Evolutionary conservation across 2,888 invertebrate species (phyloP).

Genomic region (Mesorhabditis spiculigera): DNA sequence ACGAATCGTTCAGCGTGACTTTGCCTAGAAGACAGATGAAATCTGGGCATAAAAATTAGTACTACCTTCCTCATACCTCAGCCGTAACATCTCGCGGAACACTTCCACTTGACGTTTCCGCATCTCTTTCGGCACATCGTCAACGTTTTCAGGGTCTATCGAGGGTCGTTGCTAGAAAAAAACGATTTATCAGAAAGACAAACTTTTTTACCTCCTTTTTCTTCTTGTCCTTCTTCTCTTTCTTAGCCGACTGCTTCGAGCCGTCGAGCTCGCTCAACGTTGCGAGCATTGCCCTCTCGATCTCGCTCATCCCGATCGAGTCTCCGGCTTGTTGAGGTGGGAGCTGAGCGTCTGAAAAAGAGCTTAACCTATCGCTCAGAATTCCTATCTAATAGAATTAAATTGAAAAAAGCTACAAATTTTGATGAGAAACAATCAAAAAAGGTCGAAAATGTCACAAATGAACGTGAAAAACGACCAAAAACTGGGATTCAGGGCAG

Average conservation of each 20-base stretch:
- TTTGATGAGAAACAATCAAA: not conserved
- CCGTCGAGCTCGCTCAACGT: conserved; percentile 38
- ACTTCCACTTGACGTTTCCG: conserved; percentile 73
- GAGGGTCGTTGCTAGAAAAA: conserved; percentile 18
- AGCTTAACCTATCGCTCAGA: too few species aligned
- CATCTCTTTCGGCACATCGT: conserved; percentile 78
- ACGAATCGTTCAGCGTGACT: conserved; percentile 64
- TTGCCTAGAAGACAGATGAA: conserved; percentile 16
- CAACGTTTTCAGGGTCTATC: conserved; percentile 66
- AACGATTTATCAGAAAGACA: not conserved
- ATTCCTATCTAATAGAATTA: not conserved
- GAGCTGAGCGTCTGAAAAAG: too few species aligned
- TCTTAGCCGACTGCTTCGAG: not conserved
- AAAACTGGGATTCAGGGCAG: too few species aligned
- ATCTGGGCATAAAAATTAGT: not conserved
- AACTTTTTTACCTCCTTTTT: not conserved
- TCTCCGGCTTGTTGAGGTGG: not conserved
- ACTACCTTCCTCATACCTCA: conserved; percentile 68
- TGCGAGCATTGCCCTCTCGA: conserved; percentile 53
- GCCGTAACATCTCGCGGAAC: conserved; percentile 88
- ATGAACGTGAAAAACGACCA: too few species aligned
- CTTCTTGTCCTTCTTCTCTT: not conserved
- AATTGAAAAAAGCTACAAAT: not conserved
- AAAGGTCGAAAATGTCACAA: not conserved
- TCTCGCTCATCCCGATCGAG: conserved; percentile 27